These are phyloP conservation scores for Myopa testacea DNA, from an alignment of 2,888 invertebrate genomes.

Conservation along the genomic window DNA sequence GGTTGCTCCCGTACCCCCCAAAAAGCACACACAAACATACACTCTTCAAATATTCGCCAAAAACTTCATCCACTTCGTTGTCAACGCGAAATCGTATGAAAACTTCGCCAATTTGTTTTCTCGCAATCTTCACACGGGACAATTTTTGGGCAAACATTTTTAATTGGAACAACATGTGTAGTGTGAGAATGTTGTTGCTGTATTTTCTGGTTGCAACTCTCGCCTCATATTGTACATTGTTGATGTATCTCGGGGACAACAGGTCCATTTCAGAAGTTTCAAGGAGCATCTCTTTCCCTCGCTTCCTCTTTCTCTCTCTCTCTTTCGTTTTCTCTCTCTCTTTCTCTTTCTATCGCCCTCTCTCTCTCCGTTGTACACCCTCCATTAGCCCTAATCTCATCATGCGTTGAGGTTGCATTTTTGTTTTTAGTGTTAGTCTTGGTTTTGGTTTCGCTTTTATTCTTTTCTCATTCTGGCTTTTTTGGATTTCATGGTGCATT, in stretches of 20 bases:
- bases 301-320: too few relatives aligned
- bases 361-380: neutral
- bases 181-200: conserved; percentile 3
- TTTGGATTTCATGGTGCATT: neutral
- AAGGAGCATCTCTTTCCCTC: too few relatives aligned
- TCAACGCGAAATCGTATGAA: neutral
- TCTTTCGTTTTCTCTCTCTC: too few relatives aligned
- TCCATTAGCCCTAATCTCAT: neutral
- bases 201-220: neutral
- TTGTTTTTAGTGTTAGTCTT: neutral
- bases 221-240: neutral
- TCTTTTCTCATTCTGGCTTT: neutral
- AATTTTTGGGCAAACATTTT: conserved; percentile 1
- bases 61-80: neutral
- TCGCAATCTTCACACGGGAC: too few relatives aligned
- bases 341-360: neutral
- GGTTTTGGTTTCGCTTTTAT: neutral
- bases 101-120: neutral
- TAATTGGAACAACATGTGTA: conserved; percentile 11
- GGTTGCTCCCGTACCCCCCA: too few relatives aligned
- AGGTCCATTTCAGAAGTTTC: neutral
- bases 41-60: neutral
- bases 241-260: neutral
- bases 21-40: too few relatives aligned
- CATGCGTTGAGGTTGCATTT: neutral